Base-by-base conservation (phyloP, 2,888 invertebrate genomes). In the Matsumyia berberina region DNA sequence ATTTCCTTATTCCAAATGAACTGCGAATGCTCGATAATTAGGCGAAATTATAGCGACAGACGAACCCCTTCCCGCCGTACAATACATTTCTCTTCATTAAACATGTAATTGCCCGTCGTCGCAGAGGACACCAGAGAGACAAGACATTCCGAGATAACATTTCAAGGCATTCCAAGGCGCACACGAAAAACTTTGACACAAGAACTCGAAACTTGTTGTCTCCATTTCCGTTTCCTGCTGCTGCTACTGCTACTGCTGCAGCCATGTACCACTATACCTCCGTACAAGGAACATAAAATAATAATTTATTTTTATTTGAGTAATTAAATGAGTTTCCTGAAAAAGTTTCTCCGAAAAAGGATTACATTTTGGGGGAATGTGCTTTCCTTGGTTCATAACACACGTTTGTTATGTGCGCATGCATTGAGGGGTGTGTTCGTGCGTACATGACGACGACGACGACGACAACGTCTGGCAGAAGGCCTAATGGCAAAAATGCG, bases 21-120 rank as follows among this genome's bases (percentile, higher is more conserved):
- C 72, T 82, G 77, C 33, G 66, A 78, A 77, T 82, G 46, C 53
- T 51, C 57, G 82, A 78, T 82, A 82, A 82, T 82, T 77, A 82
- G 82, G 60, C 44, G 24, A 72, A 82, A 58, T 76, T 58, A 62
- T 69, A 70, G 77, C 77, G 58, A 53, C 64, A 77, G 44, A 55
- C 49, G 17, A 44, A n/a, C 19, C 39, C 29, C 53, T 37, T 51
- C 42, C 37, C 49, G 31, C 39, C 29, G 35, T 55, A 17, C 8
- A 72, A 66, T 67, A 69, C 57, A 74, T 74, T 80, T 80, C 67
- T 67, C 67, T 74, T 74, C 74, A 80, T 80, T 80, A 80, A 74
- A 15, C 67, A 55, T 46, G 74, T 55, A 80, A 80, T 80, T 80
- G 62, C 49, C 53, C 60, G 37, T 51, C 60, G 37, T 51, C 49